phyloP scores from a whole-genome alignment of 2,113 vertebrate species.

The Nesogale talazaci region DNA sequence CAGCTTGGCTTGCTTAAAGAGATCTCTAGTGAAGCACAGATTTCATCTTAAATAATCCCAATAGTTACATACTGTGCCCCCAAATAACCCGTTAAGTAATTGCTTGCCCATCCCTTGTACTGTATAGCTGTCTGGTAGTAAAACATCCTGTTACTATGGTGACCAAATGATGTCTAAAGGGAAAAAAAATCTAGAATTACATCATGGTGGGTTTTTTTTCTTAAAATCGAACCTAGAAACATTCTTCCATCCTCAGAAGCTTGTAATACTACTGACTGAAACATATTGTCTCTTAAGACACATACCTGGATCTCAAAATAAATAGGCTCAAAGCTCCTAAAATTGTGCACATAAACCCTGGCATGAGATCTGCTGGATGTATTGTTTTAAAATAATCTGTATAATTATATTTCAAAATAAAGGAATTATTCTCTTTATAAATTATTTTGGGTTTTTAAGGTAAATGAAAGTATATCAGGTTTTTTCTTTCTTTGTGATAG shows the following conservation, averaged over 20 bases:
- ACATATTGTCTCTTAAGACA: constrained; percentile 41
- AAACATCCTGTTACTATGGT: constrained; percentile 66
- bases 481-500: not conserved
- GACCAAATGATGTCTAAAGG: constrained; percentile 63
- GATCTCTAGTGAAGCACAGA: constrained; percentile 38
- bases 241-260: constrained; percentile 32
- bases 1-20: constrained; percentile 51
- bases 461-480: not conserved
- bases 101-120: constrained; percentile 24
- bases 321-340: constrained; percentile 35
- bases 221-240: constrained; percentile 22
- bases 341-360: not conserved
- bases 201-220: constrained; percentile 60
- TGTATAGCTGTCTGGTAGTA: constrained; percentile 69
- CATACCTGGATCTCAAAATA: constrained; percentile 53
- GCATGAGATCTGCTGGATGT: constrained; percentile 33
- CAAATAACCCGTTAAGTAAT: constrained; percentile 70
- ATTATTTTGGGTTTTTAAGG: constrained; percentile 61
- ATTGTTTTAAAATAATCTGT: constrained; percentile 53
- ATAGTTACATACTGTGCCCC: constrained; percentile 53
- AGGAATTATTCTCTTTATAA: constrained; percentile 1
- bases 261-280: constrained; percentile 20
- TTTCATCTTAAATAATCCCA: constrained; percentile 66
- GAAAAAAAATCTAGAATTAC: constrained; percentile 64
- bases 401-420: constrained; percentile 31